Base-by-base conservation (phyloP, 2,888 invertebrate species). In the Microplitis deprimator region DNA sequence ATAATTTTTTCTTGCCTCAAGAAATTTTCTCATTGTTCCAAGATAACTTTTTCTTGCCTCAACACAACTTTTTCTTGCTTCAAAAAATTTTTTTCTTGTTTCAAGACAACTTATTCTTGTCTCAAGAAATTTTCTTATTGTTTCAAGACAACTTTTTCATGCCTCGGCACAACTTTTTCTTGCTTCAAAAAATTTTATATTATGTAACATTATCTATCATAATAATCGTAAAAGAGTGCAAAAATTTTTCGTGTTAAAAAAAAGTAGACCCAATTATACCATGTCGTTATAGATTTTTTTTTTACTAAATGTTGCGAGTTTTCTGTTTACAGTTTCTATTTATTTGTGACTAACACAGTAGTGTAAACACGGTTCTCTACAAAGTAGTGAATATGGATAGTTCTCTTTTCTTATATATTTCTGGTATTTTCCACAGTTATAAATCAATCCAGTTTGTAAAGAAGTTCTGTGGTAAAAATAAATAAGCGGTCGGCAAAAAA, bases 371-470 rank as follows among this genome's bases (percentile, higher is more conserved):
- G 73, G 50, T 50, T 50, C 13, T 50, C 50, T 50, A 50, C 20
- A 60, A 60, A 67, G 72, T 77, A 73, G 76, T 75, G 78, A 76
- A 20, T 75, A 74, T 69, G 72, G 79, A 65, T 65, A 72, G 74
- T 73, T 79, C 81, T 84, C 85, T 86, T 87, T 85, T 87, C 88
- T 89, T 88, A 87, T 29, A 4, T 29, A 29, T 88, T 88, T 88
- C 88, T 88, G 87, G 85, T 88, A 87, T 85, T 88, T 88, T 89
- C 88, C 86, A 86, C 88, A 86, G 87, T 85, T 80, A 89, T 89
- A 89, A 89, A 89, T 89, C 89, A 89, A 85, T 80, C 83, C 84
- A 86, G 86, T 87, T 68, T 68, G 76, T 29, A 17, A 71, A 40
- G 85, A 87, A 85, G 85, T 85, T 85, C 84, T 79, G 81, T 80